These are phyloP conservation scores for Parauchenoglanis punctatus DNA, from an alignment of 2,797 vertebrate genomes.

Conservation along the genomic window DNA sequence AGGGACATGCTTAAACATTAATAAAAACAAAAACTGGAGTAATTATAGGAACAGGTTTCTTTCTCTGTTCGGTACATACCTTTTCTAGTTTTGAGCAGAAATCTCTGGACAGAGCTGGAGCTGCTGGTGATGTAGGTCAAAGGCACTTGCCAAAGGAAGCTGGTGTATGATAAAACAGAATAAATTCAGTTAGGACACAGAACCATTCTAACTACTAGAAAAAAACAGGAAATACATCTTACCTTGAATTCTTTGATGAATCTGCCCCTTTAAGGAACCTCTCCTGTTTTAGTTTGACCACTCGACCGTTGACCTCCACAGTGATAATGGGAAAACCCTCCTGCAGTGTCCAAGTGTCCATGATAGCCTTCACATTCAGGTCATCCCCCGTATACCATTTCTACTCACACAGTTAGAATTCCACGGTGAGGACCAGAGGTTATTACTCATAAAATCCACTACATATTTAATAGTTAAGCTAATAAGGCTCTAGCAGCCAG, in stretches of 20 bases:
- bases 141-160: slow-evolving; percentile 88
- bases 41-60: neutral
- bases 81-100: slow-evolving; percentile 82
- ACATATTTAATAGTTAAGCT: neutral
- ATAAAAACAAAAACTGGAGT: neutral
- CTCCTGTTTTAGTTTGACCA: slow-evolving; percentile 84
- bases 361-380: slow-evolving; percentile 71
- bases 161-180: slow-evolving; percentile 52
- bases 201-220: neutral
- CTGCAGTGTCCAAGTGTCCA: slow-evolving; percentile 85
- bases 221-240: slow-evolving; percentile 46
- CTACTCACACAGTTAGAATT: slow-evolving; percentile 56
- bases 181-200: neutral
- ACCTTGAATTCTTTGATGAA: slow-evolving; percentile 72
- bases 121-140: slow-evolving; percentile 87
- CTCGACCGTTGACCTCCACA: slow-evolving; percentile 79
- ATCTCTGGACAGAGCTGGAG: slow-evolving; percentile 77
- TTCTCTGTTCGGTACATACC: slow-evolving; percentile 66
- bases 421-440: neutral
- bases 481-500: neutral
- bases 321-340: slow-evolving; percentile 90
- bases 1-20: neutral
- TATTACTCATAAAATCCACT: neutral
- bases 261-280: slow-evolving; percentile 77
- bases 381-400: slow-evolving; percentile 71